A percentile compares a stretch with the other conserved stretches of the same genome.
phyloP scores from a whole-genome alignment of 2,113 vertebrate species.

The Burhinus oedicnemus region DNA sequence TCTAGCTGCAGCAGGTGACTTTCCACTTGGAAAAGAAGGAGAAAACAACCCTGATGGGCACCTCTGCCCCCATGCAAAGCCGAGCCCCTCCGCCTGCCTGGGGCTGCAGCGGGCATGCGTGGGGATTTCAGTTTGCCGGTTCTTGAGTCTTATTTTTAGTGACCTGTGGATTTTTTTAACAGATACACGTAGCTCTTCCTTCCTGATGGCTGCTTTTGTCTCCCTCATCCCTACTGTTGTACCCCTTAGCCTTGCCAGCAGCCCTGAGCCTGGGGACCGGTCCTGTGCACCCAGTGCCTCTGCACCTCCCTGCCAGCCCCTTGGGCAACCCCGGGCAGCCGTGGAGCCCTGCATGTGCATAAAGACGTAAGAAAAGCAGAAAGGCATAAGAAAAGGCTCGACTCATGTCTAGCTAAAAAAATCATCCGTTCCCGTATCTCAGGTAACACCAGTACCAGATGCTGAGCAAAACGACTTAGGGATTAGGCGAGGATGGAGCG shows the following conservation, averaged over 20 bases:
- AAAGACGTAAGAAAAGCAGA: not conserved
- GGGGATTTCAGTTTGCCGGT: not conserved
- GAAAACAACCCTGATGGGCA: not conserved
- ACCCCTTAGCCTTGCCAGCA: not conserved
- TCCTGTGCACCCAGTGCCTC: rapidly evolving
- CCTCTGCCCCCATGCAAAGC: not conserved
- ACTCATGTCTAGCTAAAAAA: not conserved
- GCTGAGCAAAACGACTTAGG: not conserved
- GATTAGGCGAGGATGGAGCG: not conserved
- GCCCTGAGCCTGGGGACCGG: rapidly evolving
- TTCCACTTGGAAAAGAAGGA: not conserved
- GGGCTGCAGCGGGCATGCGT: rapidly evolving
- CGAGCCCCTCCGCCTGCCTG: not conserved
- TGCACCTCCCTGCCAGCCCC: not conserved
- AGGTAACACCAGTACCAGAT: not conserved
- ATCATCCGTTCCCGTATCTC: not conserved
- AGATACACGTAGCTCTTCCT: not conserved
- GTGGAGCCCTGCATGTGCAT: not conserved
- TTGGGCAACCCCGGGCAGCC: not conserved
- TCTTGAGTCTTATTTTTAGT: not conserved
- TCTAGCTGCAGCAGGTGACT: not conserved
- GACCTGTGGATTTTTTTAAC: not conserved
- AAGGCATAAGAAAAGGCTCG: not conserved
- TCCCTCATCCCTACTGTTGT: not conserved
- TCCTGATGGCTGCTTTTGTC: not conserved